Evolutionary conservation across 2,888 invertebrate genomes (phyloP), one percentile per base, ranked within the genome.

Genomic region (Xanthorhoe designata): DNA sequence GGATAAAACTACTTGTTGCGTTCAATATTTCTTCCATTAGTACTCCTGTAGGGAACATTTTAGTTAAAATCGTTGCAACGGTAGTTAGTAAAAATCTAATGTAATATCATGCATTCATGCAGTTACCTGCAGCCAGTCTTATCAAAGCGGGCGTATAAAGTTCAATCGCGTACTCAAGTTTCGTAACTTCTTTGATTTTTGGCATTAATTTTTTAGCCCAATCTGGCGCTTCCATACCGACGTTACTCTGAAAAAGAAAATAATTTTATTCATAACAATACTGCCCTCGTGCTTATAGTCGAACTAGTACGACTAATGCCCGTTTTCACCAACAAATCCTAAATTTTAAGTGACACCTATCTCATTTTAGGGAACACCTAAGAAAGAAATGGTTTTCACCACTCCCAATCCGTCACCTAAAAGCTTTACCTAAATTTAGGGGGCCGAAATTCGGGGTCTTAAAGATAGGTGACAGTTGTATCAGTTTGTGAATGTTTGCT

Each of bases 11-110:
- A 6, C 78, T 80, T 17, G 90, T 85, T 74, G 92, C 90, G 69
- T 94, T 94, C 19, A 94, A 74, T 67, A 95, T 92, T 29, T 94
- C 92, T 15, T 87, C 79, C 71, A 96, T 79, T 18, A 94, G 76
- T 5, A 91, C 87, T 45, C 95, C 95, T 95, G 71, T 45, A 77
- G 38, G 38, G 9, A 13, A 42, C 13, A 42, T 13, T 13, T 38
- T 38, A 47, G 10, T 45, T 2, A 50, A 47, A 17, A 57, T 29
- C 17, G 49, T 49, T 49, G n/a, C 13, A 29, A 15, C n/a, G 15
- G 15, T 24, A 24, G 24, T n/a, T n/a, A 24, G n/a, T 17, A 17
- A n/a, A 53, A 55, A 6, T 7, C 19, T 4, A 24, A 35, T 32
- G 32, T 35, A 58, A 9, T n/a, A n/a, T 32, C 15, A 10, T 52